Percentiles rank a stretch among this genome's conserved stretches.
phyloP scores from a whole-genome alignment of 1,140 invertebrate genomes.

The Reticulitermes speratus region DNA sequence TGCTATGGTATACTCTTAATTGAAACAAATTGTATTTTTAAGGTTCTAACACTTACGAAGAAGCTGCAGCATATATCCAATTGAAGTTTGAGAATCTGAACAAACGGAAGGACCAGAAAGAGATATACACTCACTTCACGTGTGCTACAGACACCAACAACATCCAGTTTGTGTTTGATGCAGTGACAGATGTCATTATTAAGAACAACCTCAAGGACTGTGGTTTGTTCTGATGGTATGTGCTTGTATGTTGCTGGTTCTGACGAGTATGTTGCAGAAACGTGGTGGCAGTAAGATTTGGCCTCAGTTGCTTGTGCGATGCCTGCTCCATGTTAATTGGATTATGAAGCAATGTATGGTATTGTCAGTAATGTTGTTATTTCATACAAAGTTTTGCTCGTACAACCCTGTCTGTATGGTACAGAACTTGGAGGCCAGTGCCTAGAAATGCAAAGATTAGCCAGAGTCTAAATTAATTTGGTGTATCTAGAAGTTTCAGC shows the following conservation, averaged over 20 bases:
- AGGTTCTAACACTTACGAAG: constrained; percentile 83
- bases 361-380: no score
- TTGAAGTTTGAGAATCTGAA: constrained; percentile 88
- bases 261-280: neutral
- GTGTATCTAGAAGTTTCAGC: no score
- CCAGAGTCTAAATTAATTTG: no score
- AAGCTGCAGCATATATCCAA: constrained; percentile 84
- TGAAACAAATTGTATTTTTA: constrained; percentile 39
- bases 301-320: neutral
- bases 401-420: no score
- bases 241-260: neutral
- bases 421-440: no score
- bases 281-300: neutral
- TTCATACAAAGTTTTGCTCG: no score
- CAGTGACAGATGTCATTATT: constrained; percentile 90
- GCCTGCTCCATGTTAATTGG: neutral
- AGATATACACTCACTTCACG: constrained; percentile 90
- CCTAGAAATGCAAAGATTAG: no score
- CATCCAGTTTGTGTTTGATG: constrained; percentile 90
- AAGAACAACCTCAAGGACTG: constrained; percentile 92
- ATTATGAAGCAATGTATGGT: no score
- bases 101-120: constrained; percentile 82
- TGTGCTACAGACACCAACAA: constrained; percentile 91
- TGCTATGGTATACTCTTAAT: no score
- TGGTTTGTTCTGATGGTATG: constrained; percentile 66